Evolutionary conservation across 2,113 vertebrate genomes (phyloP).

Genomic region (Xiphophorus couchianus): DNA sequence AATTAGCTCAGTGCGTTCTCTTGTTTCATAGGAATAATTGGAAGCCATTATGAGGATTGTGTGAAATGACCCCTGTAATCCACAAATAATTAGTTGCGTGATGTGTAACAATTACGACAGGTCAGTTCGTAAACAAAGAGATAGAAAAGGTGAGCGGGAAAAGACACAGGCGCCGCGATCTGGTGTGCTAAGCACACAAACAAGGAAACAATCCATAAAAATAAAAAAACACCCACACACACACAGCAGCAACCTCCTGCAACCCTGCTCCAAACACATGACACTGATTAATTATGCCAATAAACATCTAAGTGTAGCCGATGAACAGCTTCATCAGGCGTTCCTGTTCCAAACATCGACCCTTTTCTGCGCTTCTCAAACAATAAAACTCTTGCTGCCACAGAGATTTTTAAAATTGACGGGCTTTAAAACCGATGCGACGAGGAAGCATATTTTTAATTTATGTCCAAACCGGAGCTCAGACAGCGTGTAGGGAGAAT

Average conservation of each 20-base stretch:
- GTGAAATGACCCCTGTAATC: neutral
- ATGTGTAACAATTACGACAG: neutral
- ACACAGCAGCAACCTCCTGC: neutral
- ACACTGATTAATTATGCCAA: constrained; percentile 27
- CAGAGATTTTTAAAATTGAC: constrained; percentile 28
- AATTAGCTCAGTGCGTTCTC: neutral
- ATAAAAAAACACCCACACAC: too few species aligned
- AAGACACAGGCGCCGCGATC: neutral
- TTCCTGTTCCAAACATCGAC: constrained; percentile 9
- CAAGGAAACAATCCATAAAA: constrained; percentile 35
- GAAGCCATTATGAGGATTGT: neutral
- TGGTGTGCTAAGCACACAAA: neutral
- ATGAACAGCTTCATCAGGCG: constrained; percentile 35
- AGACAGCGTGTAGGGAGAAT: constrained; percentile 5
- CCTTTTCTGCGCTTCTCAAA: neutral
- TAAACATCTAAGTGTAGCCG: constrained; percentile 36
- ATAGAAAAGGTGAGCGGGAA: neutral
- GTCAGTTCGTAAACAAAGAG: neutral
- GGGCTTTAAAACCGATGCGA: constrained; percentile 29
- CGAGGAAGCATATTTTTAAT: constrained; percentile 28
- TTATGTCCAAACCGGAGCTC: constrained; percentile 5
- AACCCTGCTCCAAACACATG: constrained; percentile 3
- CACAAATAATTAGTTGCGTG: neutral
- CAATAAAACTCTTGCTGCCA: constrained; percentile 1
- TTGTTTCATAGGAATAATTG: neutral